These are phyloP conservation scores for Leptopilina boulardi DNA, from an alignment of 1,140 invertebrate genomes.

Conservation along the genomic window DNA sequence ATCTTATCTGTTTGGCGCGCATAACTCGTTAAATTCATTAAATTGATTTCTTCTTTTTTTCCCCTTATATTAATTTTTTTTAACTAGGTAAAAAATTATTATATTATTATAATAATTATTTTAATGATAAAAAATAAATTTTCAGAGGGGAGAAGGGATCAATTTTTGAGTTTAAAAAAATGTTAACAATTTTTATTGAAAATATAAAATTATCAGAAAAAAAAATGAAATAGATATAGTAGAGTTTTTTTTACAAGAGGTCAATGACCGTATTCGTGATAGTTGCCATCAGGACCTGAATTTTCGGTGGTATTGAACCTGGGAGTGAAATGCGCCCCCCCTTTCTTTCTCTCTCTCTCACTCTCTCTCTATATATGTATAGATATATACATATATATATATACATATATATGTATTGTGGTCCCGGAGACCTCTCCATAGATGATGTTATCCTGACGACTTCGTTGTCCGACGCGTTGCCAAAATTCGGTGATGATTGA, in stretches of 20 bases:
- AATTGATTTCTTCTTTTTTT: too few species aligned
- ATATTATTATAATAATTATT: too few species aligned
- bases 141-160: too few species aligned
- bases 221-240: not conserved
- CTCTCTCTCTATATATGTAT: constrained; percentile 46
- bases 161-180: too few species aligned
- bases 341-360: constrained; percentile 46
- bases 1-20: too few species aligned
- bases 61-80: too few species aligned
- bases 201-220: not conserved
- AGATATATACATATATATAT: not conserved
- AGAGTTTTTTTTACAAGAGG: not conserved
- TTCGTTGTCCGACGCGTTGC: constrained; percentile 75
- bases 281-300: constrained; percentile 52
- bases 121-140: too few species aligned
- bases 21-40: too few species aligned
- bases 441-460: constrained; percentile 73
- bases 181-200: too few species aligned
- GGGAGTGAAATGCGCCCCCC: constrained; percentile 43
- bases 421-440: constrained; percentile 74
- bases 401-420: constrained; percentile 44
- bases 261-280: not conserved
- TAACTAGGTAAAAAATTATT: too few species aligned
- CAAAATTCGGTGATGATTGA: constrained; percentile 76
- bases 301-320: constrained; percentile 68